phyloP scores from a whole-genome alignment of 2,888 invertebrate species.

The Drosophila suboccidentalis region DNA sequence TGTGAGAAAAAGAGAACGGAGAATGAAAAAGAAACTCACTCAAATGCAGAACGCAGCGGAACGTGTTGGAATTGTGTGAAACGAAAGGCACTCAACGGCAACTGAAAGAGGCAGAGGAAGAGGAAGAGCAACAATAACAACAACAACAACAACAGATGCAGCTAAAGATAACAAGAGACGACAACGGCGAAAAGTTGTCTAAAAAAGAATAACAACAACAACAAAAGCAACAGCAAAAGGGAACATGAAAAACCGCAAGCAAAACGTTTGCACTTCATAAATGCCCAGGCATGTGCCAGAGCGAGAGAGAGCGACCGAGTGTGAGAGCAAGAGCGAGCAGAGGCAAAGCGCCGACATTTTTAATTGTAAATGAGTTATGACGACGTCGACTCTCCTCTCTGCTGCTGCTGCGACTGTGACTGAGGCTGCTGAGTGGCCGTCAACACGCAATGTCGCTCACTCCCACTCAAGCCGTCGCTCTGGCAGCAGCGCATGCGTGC shows the following conservation, averaged over 20 bases:
- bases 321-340: constrained; percentile 41
- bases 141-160: constrained; percentile 38
- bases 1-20: constrained; percentile 7
- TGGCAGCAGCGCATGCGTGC: constrained; percentile 63
- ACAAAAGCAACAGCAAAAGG: constrained; percentile 25
- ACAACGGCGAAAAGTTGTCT: constrained; percentile 76
- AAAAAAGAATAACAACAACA: constrained; percentile 45
- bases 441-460: constrained; percentile 53
- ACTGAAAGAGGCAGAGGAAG: constrained; percentile 21
- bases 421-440: constrained; percentile 70
- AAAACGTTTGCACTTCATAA: constrained; percentile 85
- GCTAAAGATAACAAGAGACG: constrained; percentile 66
- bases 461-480: constrained; percentile 50
- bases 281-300: constrained; percentile 57
- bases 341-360: constrained; percentile 84
- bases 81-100: constrained; percentile 60
- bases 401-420: constrained; percentile 22
- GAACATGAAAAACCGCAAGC: constrained; percentile 82
- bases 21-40: constrained; percentile 38
- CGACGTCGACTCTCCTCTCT: constrained; percentile 55
- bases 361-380: constrained; percentile 84
- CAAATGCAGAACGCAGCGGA: constrained; percentile 60
- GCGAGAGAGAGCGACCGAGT: constrained; percentile 47
- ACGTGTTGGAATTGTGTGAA: constrained; percentile 82
- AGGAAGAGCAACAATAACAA: constrained; percentile 31